A percentile compares a stretch with the other conserved stretches of the same genome.
Evolutionary conservation across 1,140 invertebrate species (phyloP).

Genomic region (Drosophila leontia): DNA sequence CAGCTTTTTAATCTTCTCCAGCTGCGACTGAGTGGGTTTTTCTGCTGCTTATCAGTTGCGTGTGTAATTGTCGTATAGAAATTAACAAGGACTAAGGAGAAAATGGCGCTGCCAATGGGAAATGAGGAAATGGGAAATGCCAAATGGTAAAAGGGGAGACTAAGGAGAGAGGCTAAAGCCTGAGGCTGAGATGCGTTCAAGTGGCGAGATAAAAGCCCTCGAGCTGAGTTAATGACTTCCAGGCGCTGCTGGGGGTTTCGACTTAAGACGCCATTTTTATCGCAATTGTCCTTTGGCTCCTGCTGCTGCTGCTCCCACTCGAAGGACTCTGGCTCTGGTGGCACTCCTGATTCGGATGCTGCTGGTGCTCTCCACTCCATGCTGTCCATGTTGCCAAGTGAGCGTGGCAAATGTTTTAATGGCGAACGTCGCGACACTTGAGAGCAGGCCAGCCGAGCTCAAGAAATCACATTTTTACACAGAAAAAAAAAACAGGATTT

Average conservation of each 20-base stretch:
- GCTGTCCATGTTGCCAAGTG: conserved; percentile 70
- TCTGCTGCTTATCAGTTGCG: conserved; percentile 71
- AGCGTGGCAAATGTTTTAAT: conserved; percentile 79
- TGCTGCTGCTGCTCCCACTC: conserved; percentile 25
- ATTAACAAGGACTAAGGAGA: conserved; percentile 60
- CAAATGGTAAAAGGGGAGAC: not conserved
- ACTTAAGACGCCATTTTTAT: conserved; percentile 82
- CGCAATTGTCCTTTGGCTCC: conserved; percentile 43
- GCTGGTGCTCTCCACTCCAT: conserved; percentile 11
- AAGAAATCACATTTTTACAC: conserved; percentile 12
- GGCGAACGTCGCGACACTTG: conserved; percentile 73
- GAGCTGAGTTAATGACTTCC: conserved; percentile 80
- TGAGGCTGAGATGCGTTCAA: conserved; percentile 65
- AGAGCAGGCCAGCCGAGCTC: conserved; percentile 57
- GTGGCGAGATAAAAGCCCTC: conserved; percentile 80
- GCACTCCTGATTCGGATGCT: conserved; percentile 35
- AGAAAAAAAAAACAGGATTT: not conserved
- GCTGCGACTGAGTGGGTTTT: conserved; percentile 12
- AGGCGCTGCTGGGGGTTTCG: conserved; percentile 57
- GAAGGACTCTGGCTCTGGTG: conserved; percentile 17
- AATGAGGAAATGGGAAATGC: conserved; percentile 14
- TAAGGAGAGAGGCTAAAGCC: not conserved
- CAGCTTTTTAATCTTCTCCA: conserved; percentile 69
- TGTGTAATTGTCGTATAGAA: conserved; percentile 78
- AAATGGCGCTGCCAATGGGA: conserved; percentile 72